Conservation (phyloP, 2,888 invertebrate genomes). For the Digitonthophagus gazella region DNA sequence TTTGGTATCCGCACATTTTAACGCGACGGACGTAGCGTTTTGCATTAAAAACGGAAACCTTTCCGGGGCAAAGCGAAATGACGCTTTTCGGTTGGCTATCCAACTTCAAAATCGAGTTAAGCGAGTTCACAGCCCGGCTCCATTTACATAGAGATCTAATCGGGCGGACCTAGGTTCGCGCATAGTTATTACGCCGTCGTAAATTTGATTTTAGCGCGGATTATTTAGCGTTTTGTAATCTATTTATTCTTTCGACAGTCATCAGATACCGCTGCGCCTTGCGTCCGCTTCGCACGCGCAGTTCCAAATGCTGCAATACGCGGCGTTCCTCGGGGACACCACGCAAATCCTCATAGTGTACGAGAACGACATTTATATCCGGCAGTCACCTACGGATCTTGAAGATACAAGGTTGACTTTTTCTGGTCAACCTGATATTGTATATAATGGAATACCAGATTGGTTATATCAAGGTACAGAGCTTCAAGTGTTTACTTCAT, state of each 20-base stretch:
- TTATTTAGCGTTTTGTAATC: neutral
- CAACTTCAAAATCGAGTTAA: neutral
- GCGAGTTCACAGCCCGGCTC: neutral
- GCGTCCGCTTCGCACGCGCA: constrained; percentile 69
- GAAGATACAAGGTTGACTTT: constrained; percentile 69
- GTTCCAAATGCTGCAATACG: constrained; percentile 77
- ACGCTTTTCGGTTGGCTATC: neutral
- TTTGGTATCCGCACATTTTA: neutral
- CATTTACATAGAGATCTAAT: neutral
- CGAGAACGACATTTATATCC: constrained; percentile 86
- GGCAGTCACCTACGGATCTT: constrained; percentile 69
- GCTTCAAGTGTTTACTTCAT: neutral
- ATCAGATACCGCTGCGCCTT: constrained; percentile 81
- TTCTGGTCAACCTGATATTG: constrained; percentile 72
- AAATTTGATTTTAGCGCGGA: neutral
- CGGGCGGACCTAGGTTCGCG: neutral
- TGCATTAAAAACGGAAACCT: neutral
- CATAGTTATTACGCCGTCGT: neutral
- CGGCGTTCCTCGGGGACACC: constrained; percentile 77
- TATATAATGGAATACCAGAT: constrained; percentile 93
- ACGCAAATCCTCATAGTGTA: constrained; percentile 77
- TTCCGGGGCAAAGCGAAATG: neutral
- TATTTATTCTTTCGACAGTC: constrained; percentile 55
- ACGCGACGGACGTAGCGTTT: too few relatives aligned
- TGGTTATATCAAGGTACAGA: constrained; percentile 96